These are phyloP conservation scores for Gymnodraco acuticeps DNA, from an alignment of 2,797 vertebrate genomes.

Conservation along the genomic window DNA sequence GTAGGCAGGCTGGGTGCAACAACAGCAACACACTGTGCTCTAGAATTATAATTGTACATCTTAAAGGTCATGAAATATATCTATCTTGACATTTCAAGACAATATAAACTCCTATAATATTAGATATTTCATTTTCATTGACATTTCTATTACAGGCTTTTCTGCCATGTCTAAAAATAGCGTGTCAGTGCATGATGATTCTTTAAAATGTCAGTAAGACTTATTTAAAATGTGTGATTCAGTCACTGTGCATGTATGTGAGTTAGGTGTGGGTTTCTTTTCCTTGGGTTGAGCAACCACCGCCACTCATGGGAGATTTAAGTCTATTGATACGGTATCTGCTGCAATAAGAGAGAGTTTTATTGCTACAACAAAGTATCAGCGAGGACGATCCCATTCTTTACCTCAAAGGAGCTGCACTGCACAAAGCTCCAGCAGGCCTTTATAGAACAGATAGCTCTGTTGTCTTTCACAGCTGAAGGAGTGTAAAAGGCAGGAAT, in stretches of 20 bases:
- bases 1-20: not conserved
- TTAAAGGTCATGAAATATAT: not conserved
- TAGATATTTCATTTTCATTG: not conserved
- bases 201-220: slow-evolving; percentile 24
- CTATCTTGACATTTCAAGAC: not conserved
- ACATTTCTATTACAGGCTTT: slow-evolving; percentile 18
- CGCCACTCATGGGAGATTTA: slow-evolving; percentile 17
- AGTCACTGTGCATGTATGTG: not conserved
- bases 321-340: slow-evolving; percentile 56
- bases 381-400: slow-evolving; percentile 54
- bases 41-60: accelerated
- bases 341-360: slow-evolving; percentile 64
- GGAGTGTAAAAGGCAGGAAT: slow-evolving; percentile 75
- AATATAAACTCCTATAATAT: not conserved
- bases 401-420: slow-evolving; percentile 66
- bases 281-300: slow-evolving; percentile 15
- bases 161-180: slow-evolving; percentile 56
- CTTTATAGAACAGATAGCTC: slow-evolving; percentile 63
- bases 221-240: slow-evolving; percentile 8
- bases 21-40: not conserved
- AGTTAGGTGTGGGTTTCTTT: not conserved
- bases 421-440: slow-evolving; percentile 59
- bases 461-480: slow-evolving; percentile 80
- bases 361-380: slow-evolving; percentile 73
- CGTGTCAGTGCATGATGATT: slow-evolving; percentile 25